Conservation (phyloP, 2,113 vertebrate genomes). For the Ondatra zibethicus region DNA sequence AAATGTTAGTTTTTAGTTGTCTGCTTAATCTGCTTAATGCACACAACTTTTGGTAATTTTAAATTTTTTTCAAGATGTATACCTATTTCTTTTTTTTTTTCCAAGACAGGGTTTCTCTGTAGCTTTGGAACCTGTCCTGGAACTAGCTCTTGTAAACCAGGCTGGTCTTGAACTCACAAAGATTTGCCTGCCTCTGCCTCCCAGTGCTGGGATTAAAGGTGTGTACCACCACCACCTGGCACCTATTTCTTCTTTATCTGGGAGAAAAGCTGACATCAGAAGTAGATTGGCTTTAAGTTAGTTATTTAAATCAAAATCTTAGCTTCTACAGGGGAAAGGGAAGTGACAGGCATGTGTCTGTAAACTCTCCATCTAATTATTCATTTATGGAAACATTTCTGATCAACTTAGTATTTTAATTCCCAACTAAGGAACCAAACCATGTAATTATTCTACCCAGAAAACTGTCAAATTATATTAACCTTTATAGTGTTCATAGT, state of each 20-base stretch:
- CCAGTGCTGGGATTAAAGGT: too few species aligned
- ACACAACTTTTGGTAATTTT: neutral
- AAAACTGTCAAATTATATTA: neutral
- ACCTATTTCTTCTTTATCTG: neutral
- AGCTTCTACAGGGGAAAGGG: neutral
- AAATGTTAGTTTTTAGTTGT: constrained; percentile 36
- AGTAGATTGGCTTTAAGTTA: neutral
- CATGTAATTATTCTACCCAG: constrained; percentile 7
- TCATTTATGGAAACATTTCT: constrained; percentile 50
- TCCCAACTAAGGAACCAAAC: constrained; percentile 46
- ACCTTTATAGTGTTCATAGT: neutral
- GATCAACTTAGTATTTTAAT: constrained; percentile 54
- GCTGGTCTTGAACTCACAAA: too few species aligned
- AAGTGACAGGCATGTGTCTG: neutral
- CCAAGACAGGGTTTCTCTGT: too few species aligned
- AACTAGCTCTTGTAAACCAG: too few species aligned
- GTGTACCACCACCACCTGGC: too few species aligned
- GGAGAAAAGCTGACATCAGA: constrained; percentile 26
- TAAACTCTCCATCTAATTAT: constrained; percentile 18
- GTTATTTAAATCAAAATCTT: constrained; percentile 47
- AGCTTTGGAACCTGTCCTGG: too few species aligned
- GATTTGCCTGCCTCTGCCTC: too few species aligned
- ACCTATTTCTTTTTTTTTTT: neutral
- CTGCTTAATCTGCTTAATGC: constrained; percentile 11
- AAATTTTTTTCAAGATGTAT: constrained; percentile 3